Conservation (phyloP, 2,797 vertebrate species). For the Phalloptychus januarius region DNA sequence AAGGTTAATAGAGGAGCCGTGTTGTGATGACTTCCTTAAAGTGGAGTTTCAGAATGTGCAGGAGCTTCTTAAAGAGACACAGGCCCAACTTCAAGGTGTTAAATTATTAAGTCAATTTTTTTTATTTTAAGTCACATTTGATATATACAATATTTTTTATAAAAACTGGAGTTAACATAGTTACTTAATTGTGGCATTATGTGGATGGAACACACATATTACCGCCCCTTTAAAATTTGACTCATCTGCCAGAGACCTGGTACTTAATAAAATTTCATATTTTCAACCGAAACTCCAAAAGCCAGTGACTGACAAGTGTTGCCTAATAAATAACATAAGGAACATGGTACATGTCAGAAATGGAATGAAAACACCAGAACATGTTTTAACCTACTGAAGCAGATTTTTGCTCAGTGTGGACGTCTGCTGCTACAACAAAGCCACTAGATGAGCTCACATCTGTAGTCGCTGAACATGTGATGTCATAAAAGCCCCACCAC, state of each 20-base stretch:
- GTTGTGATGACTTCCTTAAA: too few relatives aligned
- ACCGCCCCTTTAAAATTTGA: too few relatives aligned
- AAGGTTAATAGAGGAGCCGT: too few relatives aligned
- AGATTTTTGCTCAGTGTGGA: neutral
- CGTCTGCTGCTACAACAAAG: neutral
- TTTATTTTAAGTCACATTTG: too few relatives aligned
- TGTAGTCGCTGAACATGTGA: neutral
- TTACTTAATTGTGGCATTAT: too few relatives aligned
- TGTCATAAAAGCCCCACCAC: neutral
- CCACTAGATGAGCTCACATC: neutral
- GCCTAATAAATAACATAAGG: neutral
- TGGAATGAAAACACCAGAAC: neutral
- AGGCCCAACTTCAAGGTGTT: too few relatives aligned
- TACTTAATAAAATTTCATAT: neutral
- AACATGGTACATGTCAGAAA: neutral
- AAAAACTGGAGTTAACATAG: too few relatives aligned
- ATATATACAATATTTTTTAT: too few relatives aligned
- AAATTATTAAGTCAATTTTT: too few relatives aligned
- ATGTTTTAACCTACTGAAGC: neutral
- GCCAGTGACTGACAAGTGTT: neutral
- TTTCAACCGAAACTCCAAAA: neutral
- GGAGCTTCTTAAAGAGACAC: too few relatives aligned
- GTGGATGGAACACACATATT: too few relatives aligned
- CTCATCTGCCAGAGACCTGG: neutral
- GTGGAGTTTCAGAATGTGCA: too few relatives aligned